These are phyloP conservation scores for Pogoniulus pusillus DNA, from an alignment of 2,797 vertebrate species.

Conservation along the genomic window DNA sequence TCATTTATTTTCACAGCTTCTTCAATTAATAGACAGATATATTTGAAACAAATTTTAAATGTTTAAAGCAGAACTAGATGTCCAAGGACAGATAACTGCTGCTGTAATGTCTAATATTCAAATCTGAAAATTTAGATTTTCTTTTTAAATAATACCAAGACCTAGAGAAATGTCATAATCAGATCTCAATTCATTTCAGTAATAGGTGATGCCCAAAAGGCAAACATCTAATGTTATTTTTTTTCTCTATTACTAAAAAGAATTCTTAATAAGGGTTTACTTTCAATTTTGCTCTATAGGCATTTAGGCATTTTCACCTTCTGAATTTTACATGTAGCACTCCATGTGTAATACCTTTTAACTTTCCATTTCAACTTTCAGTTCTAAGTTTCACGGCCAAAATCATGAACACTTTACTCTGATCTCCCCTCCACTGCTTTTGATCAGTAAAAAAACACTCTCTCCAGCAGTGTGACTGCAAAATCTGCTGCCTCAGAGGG, in stretches of 20 bases:
- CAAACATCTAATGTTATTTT: background rate
- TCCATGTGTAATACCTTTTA: background rate
- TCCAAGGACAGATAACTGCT: background rate
- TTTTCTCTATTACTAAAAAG: background rate
- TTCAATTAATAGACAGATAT: background rate
- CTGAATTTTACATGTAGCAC: background rate
- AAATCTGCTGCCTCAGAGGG: background rate
- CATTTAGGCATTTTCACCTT: background rate
- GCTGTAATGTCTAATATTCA: background rate
- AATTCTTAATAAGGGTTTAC: background rate
- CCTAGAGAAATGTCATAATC: background rate
- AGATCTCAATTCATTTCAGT: background rate
- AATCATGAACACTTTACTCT: background rate
- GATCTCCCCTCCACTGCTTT: background rate
- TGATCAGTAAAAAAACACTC: background rate
- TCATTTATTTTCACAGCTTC: background rate
- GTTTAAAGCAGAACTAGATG: background rate
- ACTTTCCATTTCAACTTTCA: background rate
- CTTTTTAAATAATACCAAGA: background rate
- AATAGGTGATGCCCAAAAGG: background rate
- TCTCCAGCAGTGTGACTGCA: background rate
- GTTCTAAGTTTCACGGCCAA: background rate
- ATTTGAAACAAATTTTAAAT: background rate
- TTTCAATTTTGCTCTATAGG: background rate
- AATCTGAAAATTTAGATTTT: background rate